Conservation (phyloP, 37 sponge, comb jelly and placozoan genomes). For the Eunapius fragilis region DNA sequence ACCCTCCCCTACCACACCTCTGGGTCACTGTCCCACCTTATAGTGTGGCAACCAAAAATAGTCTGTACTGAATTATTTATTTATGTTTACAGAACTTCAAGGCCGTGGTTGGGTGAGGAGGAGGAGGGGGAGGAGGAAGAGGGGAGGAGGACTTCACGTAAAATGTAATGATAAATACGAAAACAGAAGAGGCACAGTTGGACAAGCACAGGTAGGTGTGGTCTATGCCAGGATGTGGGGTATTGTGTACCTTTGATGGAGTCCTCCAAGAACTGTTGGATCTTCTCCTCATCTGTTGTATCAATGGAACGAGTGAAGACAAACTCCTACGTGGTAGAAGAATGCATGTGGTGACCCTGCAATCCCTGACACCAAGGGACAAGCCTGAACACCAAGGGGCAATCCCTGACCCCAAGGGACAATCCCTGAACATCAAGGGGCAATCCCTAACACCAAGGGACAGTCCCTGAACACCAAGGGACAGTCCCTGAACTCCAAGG, state of each 20-base stretch:
- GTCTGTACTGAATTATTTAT: too few relatives aligned
- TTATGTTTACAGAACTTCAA: too few relatives aligned
- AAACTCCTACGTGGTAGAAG: conserved; percentile 72
- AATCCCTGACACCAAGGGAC: not conserved
- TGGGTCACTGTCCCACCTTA: too few relatives aligned
- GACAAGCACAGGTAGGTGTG: not conserved
- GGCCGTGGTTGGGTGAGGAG: not conserved
- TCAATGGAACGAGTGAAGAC: conserved; percentile 78
- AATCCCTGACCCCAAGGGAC: not conserved
- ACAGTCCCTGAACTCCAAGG: not conserved
- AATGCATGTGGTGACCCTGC: not conserved
- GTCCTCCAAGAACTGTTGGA: conserved; percentile 90
- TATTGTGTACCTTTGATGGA: conserved; percentile 85
- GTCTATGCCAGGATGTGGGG: not conserved
- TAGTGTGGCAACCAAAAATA: too few relatives aligned
- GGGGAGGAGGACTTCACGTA: too few relatives aligned
- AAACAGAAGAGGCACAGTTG: not conserved
- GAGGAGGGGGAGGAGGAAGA: not conserved
- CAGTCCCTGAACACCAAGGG: conserved; percentile 3
- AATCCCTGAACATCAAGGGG: conserved; percentile 3
- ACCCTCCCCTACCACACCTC: too few relatives aligned
- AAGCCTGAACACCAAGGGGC: conserved; percentile 1
- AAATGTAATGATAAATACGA: too few relatives aligned
- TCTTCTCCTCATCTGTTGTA: conserved; percentile 76
- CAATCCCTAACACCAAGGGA: not conserved